Percentiles rank a stretch among this genome's conserved stretches.
These are phyloP conservation scores for Drosophila azteca DNA, from an alignment of 1,140 invertebrate species.

Conservation along the genomic window DNA sequence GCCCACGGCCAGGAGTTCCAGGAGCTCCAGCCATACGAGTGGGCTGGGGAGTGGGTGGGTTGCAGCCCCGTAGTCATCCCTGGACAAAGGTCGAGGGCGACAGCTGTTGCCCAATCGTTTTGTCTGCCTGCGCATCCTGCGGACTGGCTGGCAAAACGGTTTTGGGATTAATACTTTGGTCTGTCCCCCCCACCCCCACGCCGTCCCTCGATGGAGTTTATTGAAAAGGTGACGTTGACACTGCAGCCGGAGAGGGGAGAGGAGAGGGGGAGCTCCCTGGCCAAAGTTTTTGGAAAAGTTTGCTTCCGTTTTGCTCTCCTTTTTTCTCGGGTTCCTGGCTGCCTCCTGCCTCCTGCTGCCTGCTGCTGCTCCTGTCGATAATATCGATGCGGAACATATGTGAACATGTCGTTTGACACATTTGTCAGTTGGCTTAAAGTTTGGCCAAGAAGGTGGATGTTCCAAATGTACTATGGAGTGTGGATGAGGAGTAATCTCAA, in stretches of 20 bases:
- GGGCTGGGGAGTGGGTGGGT: constrained; percentile 14
- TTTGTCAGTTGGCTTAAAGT: constrained; percentile 79
- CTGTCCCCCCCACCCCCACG: constrained; percentile 21
- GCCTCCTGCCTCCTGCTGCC: not conserved
- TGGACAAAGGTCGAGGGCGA: constrained; percentile 65
- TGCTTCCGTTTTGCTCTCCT: constrained; percentile 28
- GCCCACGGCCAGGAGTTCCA: constrained; percentile 12
- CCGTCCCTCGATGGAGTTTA: constrained; percentile 66
- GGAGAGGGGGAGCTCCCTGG: not conserved
- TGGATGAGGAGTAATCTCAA: not conserved
- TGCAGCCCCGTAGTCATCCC: constrained; percentile 6
- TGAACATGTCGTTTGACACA: constrained; percentile 80
- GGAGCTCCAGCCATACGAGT: not conserved
- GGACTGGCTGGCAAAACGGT: constrained; percentile 56
- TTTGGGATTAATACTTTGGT: constrained; percentile 73
- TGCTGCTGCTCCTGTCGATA: constrained; percentile 54
- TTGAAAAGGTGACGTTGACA: constrained; percentile 76
- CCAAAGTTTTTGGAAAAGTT: constrained; percentile 63
- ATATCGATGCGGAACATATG: constrained; percentile 78
- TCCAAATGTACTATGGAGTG: not conserved
- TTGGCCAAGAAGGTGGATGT: not conserved
- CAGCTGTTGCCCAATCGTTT: constrained; percentile 77
- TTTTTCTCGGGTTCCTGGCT: constrained; percentile 3
- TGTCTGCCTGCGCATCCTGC: constrained; percentile 62
- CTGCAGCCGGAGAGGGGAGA: constrained; percentile 40